A percentile compares a stretch with the other conserved stretches of the same genome.
These are phyloP conservation scores for Phalloptychus januarius DNA, from an alignment of 2,797 vertebrate genomes.

Conservation along the genomic window DNA sequence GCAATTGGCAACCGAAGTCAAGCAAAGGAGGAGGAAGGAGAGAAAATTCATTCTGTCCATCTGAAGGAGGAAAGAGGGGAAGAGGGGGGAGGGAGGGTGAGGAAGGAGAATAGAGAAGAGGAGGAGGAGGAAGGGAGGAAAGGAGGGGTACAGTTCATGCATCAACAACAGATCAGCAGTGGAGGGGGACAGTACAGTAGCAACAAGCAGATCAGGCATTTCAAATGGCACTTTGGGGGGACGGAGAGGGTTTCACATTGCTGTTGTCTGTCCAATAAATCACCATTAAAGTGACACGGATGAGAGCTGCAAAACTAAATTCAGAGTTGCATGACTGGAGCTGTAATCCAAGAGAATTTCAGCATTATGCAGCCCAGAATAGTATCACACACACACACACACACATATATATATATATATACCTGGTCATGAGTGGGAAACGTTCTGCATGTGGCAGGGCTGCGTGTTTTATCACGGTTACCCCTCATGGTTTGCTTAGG, in stretches of 20 bases:
- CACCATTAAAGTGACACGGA: conserved; percentile 18
- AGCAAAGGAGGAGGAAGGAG: conserved; percentile 85
- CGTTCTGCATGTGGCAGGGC: conserved; percentile 24
- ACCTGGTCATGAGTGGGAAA: conserved; percentile 29
- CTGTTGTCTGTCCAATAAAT: conserved; percentile 21
- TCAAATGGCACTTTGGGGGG: conserved; percentile 28
- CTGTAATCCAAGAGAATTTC: conserved; percentile 24
- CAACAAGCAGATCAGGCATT: conserved; percentile 50
- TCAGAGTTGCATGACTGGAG: conserved; percentile 19
- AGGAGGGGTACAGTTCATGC: conserved; percentile 73
- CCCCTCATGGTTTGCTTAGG: conserved; percentile 13
- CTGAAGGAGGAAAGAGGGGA: conserved; percentile 73
- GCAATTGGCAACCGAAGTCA: conserved; percentile 83
- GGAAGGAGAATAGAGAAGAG: conserved; percentile 40
- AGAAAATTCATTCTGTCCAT: conserved; percentile 87
- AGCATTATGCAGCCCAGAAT: conserved; percentile 11
- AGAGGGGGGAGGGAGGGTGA: conserved; percentile 63
- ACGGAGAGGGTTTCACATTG: conserved; percentile 16
- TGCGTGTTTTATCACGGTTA: conserved; percentile 51
- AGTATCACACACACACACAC: conserved; percentile 19
- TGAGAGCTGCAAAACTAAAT: conserved; percentile 21
- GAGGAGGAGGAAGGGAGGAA: conserved; percentile 35
- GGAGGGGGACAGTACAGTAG: conserved; percentile 56
- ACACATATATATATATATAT: conserved; percentile 9
- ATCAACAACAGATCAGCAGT: conserved; percentile 74